A percentile compares a stretch with the other conserved stretches of the same genome.
phyloP scores from a whole-genome alignment of 2,888 invertebrate species.

The Melieria picta region DNA sequence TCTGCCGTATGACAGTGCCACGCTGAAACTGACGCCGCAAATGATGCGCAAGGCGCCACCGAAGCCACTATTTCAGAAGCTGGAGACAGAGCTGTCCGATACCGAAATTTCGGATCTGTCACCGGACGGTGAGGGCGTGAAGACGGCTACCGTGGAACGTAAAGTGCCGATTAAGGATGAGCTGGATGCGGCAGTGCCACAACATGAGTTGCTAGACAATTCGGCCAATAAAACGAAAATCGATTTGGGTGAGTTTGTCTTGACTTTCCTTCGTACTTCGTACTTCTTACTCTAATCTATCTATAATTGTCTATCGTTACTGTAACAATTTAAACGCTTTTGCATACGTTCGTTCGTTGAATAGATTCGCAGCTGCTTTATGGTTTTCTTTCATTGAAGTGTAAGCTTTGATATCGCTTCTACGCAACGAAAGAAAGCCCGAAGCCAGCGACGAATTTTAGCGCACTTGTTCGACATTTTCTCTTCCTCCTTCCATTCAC shows the following conservation, averaged over 20 bases:
- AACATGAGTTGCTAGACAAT: conserved; percentile 86
- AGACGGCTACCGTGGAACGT: conserved; percentile 79
- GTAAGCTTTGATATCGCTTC: not conserved
- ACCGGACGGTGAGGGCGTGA: conserved; percentile 76
- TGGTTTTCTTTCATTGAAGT: not conserved
- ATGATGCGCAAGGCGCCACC: conserved; percentile 79
- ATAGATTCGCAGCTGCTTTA: not conserved
- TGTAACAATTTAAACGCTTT: not conserved
- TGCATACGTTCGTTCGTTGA: conserved; percentile 1
- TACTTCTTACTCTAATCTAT: not conserved
- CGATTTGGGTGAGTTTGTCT: conserved; percentile 70
- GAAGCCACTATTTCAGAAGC: conserved; percentile 73
- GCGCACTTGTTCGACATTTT: not conserved
- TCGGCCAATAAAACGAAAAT: conserved; percentile 86
- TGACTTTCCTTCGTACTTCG: not conserved
- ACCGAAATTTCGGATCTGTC: conserved; percentile 87
- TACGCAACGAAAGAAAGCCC: not conserved
- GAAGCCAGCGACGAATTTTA: not conserved
- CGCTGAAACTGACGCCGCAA: conserved; percentile 80
- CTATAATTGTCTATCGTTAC: not conserved
- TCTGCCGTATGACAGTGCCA: conserved; percentile 82
- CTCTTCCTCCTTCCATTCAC: conserved; percentile 7
- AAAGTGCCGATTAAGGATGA: conserved; percentile 78
- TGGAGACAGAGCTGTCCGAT: conserved; percentile 83
- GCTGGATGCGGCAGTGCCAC: conserved; percentile 87